These are phyloP conservation scores for Melanchra persicariae DNA, from an alignment of 2,888 invertebrate genomes.

Conservation along the genomic window DNA sequence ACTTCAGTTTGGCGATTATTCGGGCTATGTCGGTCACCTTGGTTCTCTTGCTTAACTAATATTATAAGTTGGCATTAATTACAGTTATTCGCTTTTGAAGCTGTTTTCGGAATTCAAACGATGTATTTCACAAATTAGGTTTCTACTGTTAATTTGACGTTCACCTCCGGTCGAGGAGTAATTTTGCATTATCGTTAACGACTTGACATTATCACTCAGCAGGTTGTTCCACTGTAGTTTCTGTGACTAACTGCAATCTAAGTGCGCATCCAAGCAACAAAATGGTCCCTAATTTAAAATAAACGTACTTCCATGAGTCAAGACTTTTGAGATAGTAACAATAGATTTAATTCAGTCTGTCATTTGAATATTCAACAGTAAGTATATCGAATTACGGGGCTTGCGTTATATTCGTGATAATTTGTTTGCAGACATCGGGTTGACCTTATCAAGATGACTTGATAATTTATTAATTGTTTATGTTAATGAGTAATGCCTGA, in stretches of 20 bases:
- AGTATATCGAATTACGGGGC: too few species aligned
- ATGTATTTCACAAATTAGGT: background rate
- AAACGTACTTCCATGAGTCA: background rate
- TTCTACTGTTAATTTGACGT: background rate
- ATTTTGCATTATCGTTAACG: constrained; percentile 2
- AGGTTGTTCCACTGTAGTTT: constrained; percentile 23
- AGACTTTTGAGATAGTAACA: background rate
- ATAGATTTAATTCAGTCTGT: background rate
- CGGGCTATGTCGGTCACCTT: too few species aligned
- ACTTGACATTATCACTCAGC: background rate
- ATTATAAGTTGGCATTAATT: too few species aligned
- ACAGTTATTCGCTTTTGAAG: background rate
- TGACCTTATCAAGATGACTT: background rate
- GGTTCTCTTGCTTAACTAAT: too few species aligned
- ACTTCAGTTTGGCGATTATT: too few species aligned
- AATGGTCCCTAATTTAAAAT: background rate
- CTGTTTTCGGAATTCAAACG: background rate
- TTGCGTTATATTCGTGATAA: background rate
- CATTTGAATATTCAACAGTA: too few species aligned
- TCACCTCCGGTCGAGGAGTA: background rate
- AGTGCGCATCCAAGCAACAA: background rate
- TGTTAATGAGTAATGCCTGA: background rate
- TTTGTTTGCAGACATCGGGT: background rate
- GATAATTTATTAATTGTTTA: background rate
- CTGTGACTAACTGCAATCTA: background rate